A percentile compares a stretch with the other conserved stretches of the same genome.
phyloP scores from a whole-genome alignment of 2,888 invertebrate genomes.

The Caenorhabditis zanzibari region DNA sequence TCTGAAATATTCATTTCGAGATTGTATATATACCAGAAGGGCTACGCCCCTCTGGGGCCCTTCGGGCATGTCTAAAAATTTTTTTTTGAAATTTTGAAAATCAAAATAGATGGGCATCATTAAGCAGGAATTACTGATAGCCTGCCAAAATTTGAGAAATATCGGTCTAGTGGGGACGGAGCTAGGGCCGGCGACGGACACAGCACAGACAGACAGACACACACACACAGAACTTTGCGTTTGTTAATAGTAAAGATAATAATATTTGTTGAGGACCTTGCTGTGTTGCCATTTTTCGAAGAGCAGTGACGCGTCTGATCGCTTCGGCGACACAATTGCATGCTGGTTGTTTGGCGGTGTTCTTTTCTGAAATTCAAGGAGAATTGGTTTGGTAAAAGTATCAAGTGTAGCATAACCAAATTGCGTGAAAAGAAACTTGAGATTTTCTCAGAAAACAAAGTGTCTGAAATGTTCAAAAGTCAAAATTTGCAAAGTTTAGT shows the following conservation, averaged over 20 bases:
- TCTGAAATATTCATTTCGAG: conserved; percentile 50
- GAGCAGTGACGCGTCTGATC: conserved; percentile 67
- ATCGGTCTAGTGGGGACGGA: too few relatives aligned
- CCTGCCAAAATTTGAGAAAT: too few relatives aligned
- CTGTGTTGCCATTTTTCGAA: conserved; percentile 63
- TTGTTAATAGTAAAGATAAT: too few relatives aligned
- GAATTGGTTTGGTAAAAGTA: background rate
- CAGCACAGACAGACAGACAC: too few relatives aligned
- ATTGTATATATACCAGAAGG: too few relatives aligned
- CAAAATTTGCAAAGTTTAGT: background rate
- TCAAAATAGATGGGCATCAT: too few relatives aligned
- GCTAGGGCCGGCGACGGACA: too few relatives aligned
- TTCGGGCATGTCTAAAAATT: too few relatives aligned
- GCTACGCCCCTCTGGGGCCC: too few relatives aligned
- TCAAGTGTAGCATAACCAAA: background rate
- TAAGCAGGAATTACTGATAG: too few relatives aligned
- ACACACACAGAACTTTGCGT: too few relatives aligned
- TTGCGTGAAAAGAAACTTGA: conserved; percentile 14
- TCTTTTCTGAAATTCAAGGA: conserved; percentile 52
- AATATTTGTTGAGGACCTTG: conserved; percentile 58
- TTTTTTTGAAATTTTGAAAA: too few relatives aligned
- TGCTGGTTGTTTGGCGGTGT: conserved; percentile 43
- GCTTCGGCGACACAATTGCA: conserved; percentile 73
- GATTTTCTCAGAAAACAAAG: background rate
- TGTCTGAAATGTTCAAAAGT: background rate